Evolutionary conservation across 1,140 invertebrate genomes (phyloP), one percentile per base, ranked within the genome.

Genomic region (Batillaria attramentaria): DNA sequence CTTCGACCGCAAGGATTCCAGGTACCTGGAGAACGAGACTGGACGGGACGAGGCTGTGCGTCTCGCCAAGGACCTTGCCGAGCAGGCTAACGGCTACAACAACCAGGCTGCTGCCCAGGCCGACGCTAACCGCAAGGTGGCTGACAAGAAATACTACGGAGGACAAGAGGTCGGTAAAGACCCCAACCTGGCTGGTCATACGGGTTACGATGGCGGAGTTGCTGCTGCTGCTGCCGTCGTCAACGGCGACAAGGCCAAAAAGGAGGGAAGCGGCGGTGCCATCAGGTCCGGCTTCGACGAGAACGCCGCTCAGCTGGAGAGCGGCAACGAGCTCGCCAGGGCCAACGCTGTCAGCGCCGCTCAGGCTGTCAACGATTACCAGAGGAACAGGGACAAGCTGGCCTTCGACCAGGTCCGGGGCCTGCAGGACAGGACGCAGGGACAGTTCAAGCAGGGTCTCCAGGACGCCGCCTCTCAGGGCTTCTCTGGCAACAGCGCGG

Each of bases 91-190:
- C 60, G 77, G 68, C 16, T 79, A 77, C 74, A 31, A 74, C 37
- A 78, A 78, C 28, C 60, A 79, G 37, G 81, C 81, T 35, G 66
- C 46, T 31, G 78, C 73, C 33, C 62, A 39, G 16, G 70, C 78
- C 35, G 81, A 74, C 46, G 50, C 72, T 57, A 68, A 42, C 35
- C 43, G 72, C 5, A 60, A 66, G 13, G 72, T 68, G 37, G 60
- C 60, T n/a, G 77, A 82, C 62, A 78, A 78, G 37, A 79, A 79
- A 68, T 82, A 72, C 62, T 82, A 79, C 62, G 74, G 74, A 3
- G 81, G 80, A 13, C 31, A 79, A 39, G 73, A 65, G 18, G 54
- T 66, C 18, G 43, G 42, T 33, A 35, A 57, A 20, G 13, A 62
- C 33, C n/a, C 35, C 8, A 33, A n/a, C 6, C 18, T 41, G 31